A percentile compares a stretch with the other conserved stretches of the same genome.
These are phyloP conservation scores for Cataglyphis rosenhaueri DNA, from an alignment of 2,888 invertebrate genomes.

Conservation along the genomic window DNA sequence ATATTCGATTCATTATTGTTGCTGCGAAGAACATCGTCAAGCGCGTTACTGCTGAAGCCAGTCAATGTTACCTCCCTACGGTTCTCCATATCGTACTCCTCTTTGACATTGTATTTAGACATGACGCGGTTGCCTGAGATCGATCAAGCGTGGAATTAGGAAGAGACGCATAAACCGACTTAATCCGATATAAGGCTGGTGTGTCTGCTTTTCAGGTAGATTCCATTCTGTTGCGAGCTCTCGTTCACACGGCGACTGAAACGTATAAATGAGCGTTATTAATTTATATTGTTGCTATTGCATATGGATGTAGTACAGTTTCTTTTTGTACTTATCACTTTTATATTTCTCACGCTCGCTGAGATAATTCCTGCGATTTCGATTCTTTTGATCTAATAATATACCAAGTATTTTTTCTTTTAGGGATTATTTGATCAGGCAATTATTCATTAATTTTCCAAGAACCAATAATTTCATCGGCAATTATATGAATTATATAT, in stretches of 20 bases:
- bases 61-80: constrained; percentile 80
- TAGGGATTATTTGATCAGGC: no score
- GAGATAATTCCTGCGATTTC: constrained; percentile 19
- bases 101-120: constrained; percentile 81
- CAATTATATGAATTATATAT: background rate
- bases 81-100: constrained; percentile 76
- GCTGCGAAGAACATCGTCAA: constrained; percentile 72
- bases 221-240: constrained; percentile 69
- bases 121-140: constrained; percentile 81
- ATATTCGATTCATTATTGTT: constrained; percentile 66
- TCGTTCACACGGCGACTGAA: constrained; percentile 59
- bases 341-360: constrained; percentile 5
- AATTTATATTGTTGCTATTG: background rate
- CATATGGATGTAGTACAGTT: background rate
- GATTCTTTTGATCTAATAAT: constrained; percentile 1
- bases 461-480: background rate
- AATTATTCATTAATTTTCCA: background rate
- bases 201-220: constrained; percentile 62
- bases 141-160: constrained; percentile 12
- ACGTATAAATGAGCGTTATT: constrained; percentile 6
- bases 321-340: constrained; percentile 10
- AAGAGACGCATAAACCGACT: constrained; percentile 22
- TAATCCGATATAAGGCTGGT: background rate
- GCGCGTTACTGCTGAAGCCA: constrained; percentile 76
- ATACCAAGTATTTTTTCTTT: background rate